phyloP scores from a whole-genome alignment of 2,888 invertebrate genomes.

The Azorinus chamasolen region DNA sequence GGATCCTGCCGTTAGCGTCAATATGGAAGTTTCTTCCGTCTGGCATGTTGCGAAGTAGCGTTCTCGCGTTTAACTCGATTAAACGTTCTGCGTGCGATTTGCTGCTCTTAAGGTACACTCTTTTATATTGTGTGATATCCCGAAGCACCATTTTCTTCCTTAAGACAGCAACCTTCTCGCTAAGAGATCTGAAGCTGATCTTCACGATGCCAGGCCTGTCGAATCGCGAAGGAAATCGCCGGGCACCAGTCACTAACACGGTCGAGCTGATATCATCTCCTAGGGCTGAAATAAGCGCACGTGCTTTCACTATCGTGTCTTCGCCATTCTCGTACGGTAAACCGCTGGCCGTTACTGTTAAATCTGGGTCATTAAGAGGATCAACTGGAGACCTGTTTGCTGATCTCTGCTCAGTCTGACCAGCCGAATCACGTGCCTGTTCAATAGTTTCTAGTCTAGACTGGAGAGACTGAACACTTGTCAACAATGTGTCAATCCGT shows the following conservation, averaged over 20 bases:
- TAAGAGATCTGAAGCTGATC: conserved; percentile 22
- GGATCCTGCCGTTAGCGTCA: too few species aligned
- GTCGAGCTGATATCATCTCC: conserved; percentile 6
- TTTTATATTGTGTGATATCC: neutral
- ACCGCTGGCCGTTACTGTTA: conserved; percentile 14
- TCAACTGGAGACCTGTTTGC: neutral
- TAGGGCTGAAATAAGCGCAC: conserved; percentile 5
- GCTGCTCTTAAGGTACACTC: conserved; percentile 30
- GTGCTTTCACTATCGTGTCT: conserved; percentile 1
- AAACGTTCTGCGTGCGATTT: conserved; percentile 35
- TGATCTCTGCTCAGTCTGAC: neutral
- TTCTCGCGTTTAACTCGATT: conserved; percentile 38
- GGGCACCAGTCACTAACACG: neutral
- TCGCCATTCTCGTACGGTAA: conserved; percentile 2
- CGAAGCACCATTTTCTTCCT: conserved; percentile 24
- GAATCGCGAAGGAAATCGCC: neutral
- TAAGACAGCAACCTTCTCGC: conserved; percentile 24
- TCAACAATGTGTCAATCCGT: conserved; percentile 13
- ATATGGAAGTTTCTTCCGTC: too few species aligned
- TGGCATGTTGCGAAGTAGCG: conserved; percentile 32
- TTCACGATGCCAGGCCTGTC: conserved; percentile 23
- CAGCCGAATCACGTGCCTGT: neutral
- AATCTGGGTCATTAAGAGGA: conserved; percentile 16
- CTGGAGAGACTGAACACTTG: conserved; percentile 6
- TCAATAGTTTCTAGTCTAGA: neutral